These are phyloP conservation scores for Pholis gunnellus DNA, from an alignment of 2,113 vertebrate genomes.

Conservation along the genomic window DNA sequence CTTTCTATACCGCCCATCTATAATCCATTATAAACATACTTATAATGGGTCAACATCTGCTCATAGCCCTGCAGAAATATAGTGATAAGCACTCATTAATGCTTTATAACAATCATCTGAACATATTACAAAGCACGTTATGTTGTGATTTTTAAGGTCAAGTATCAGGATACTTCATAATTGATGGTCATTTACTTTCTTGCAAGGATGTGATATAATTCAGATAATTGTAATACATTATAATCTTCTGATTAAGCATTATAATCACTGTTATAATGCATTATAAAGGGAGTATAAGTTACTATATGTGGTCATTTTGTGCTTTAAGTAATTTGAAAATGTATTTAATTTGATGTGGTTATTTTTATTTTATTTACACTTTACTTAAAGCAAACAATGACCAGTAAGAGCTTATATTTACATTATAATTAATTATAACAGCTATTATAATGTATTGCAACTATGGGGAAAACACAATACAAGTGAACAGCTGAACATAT, in stretches of 20 bases:
- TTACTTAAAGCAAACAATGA: neutral
- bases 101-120: no score
- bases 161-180: no score
- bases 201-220: no score
- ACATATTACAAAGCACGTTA: neutral
- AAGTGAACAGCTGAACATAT: no score
- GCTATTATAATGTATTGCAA: neutral
- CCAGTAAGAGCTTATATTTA: neutral
- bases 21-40: neutral
- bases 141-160: no score
- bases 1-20: neutral
- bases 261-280: neutral
- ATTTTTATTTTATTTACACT: neutral
- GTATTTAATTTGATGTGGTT: no score
- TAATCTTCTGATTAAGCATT: neutral
- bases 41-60: no score
- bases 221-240: neutral
- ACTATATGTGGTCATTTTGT: no score
- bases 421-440: neutral
- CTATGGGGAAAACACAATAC: no score
- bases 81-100: neutral
- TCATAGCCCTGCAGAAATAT: neutral
- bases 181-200: no score
- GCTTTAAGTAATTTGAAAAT: no score
- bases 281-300: neutral